A percentile compares a stretch with the other conserved stretches of the same genome.
phyloP scores from a whole-genome alignment of 2,113 vertebrate genomes.

The Entelurus aequoreus region DNA sequence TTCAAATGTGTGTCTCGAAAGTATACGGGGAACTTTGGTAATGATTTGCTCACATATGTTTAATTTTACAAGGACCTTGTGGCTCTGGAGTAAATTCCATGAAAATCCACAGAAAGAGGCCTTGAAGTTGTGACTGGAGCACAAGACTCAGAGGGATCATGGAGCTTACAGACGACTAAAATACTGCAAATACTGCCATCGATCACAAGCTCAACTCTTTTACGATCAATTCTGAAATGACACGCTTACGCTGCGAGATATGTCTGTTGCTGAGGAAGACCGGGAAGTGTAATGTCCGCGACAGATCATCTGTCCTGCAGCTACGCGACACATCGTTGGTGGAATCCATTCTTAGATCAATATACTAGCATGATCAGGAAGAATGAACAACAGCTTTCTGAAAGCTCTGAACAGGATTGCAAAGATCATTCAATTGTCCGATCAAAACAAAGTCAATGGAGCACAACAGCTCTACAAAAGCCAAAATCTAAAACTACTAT shows the following conservation, averaged over 20 bases:
- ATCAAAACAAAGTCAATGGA: no score
- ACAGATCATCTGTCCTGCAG: neutral
- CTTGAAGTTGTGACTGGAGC: neutral
- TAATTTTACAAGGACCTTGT: no score
- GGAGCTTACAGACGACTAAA: neutral
- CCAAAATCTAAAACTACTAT: no score
- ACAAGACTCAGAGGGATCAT: neutral
- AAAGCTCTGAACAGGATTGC: neutral
- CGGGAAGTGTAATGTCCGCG: neutral
- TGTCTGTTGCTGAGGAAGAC: constrained; percentile 1
- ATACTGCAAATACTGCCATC: neutral
- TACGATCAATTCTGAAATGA: constrained; percentile 1
- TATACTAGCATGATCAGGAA: neutral
- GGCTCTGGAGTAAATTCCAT: no score
- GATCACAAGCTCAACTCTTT: neutral
- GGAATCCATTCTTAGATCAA: neutral
- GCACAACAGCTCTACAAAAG: no score
- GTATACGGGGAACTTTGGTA: no score
- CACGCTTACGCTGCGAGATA: neutral
- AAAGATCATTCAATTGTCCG: neutral
- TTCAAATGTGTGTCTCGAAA: no score
- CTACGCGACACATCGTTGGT: neutral
- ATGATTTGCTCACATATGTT: no score
- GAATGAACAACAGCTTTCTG: neutral
- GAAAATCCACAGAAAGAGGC: no score